phyloP scores from a whole-genome alignment of 1,140 invertebrate species.

The Nasonia giraulti region DNA sequence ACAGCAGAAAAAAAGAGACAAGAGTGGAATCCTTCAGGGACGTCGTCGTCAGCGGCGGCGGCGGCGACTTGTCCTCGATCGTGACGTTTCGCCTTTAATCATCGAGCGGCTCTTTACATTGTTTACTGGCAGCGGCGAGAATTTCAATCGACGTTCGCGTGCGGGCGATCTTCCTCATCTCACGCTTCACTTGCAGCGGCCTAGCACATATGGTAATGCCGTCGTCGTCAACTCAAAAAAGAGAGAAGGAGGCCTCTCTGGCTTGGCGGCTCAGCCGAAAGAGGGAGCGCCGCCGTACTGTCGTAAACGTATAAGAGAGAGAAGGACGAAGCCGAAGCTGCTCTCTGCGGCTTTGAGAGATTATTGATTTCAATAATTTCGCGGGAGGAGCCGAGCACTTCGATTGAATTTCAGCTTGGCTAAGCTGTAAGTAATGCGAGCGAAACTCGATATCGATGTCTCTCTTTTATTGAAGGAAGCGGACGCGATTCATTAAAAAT shows the following conservation, averaged over 20 bases:
- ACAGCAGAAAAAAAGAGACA: neutral
- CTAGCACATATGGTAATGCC: slow-evolving; percentile 19
- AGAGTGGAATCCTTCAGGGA: slow-evolving; percentile 24
- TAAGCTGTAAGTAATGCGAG: neutral
- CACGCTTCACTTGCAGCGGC: neutral
- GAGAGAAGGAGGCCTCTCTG: neutral
- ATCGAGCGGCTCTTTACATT: slow-evolving; percentile 4
- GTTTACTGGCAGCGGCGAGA: slow-evolving; percentile 5
- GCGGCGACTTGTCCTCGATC: slow-evolving; percentile 21
- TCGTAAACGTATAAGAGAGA: neutral
- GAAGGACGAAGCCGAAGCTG: neutral
- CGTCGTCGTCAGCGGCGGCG: neutral
- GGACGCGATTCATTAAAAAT: neutral
- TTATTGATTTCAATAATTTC: slow-evolving; percentile 42
- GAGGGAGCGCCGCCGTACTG: neutral
- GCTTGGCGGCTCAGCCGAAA: neutral
- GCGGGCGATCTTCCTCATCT: neutral
- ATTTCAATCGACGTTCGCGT: slow-evolving; percentile 11
- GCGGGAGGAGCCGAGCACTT: neutral
- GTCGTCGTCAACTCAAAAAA: neutral
- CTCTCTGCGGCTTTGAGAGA: neutral
- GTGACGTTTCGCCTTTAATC: slow-evolving; percentile 15
- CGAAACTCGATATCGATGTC: neutral
- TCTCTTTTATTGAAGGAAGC: neutral
- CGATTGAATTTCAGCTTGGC: slow-evolving; percentile 7